These are phyloP conservation scores for Argyra leucocephala DNA, from an alignment of 2,888 invertebrate genomes.

Conservation along the genomic window DNA sequence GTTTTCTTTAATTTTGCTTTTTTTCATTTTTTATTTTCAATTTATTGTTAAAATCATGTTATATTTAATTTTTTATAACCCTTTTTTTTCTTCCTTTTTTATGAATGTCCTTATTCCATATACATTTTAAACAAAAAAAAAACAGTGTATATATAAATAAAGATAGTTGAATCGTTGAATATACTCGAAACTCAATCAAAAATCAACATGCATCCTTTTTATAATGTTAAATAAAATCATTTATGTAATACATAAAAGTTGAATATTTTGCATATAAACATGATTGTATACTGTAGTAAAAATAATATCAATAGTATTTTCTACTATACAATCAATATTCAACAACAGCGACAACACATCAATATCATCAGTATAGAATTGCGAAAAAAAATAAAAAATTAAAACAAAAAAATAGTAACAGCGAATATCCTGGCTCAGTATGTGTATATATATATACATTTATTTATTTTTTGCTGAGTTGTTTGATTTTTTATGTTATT, in stretches of 20 bases:
- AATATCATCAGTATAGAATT: too few relatives aligned
- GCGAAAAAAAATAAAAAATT: too few relatives aligned
- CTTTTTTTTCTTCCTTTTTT: not conserved
- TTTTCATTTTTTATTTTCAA: not conserved
- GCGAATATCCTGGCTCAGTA: not conserved
- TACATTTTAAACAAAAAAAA: too few relatives aligned
- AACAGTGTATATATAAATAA: not conserved
- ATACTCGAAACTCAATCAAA: not conserved
- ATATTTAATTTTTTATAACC: not conserved
- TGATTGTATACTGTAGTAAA: too few relatives aligned
- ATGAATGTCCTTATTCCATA: not conserved
- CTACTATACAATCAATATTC: not conserved
- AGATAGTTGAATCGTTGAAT: not conserved
- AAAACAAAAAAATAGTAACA: not conserved
- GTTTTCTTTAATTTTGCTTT: not conserved
- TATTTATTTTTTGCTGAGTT: not conserved
- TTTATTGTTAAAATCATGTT: not conserved
- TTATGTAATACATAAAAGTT: not conserved
- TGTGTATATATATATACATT: not conserved
- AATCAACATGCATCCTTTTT: slow-evolving; percentile 1
- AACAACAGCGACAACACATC: too few relatives aligned
- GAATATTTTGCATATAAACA: too few relatives aligned
- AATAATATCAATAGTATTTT: too few relatives aligned
- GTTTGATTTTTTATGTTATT: too few relatives aligned
- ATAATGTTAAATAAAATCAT: not conserved